Evolutionary conservation across 2,888 invertebrate genomes (phyloP).

Genomic region (Phortica okadai): DNA sequence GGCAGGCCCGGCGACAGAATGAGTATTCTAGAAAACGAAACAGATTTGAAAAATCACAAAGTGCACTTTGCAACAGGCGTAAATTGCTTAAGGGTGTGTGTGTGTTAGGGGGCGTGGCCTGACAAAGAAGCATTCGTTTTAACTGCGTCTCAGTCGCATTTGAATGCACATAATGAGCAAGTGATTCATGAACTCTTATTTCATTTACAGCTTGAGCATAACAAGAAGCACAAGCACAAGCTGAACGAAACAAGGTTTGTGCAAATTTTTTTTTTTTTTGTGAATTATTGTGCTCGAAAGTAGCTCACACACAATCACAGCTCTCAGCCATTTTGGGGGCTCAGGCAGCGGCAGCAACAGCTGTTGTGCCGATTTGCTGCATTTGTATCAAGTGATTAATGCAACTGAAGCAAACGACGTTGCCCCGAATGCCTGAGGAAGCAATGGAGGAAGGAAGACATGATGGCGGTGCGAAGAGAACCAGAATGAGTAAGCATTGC

Average conservation of each 20-base stretch:
- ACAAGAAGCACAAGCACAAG: background rate
- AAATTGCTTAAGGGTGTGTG: constrained; percentile 6
- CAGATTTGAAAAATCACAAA: constrained; percentile 14
- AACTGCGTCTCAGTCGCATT: background rate
- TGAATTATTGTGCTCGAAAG: background rate
- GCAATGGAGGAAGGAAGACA: background rate
- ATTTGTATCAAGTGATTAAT: constrained; percentile 20
- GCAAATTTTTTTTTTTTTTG: too few species aligned
- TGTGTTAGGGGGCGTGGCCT: background rate
- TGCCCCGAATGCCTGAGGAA: background rate
- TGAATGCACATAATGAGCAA: constrained; percentile 16
- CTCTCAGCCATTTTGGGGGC: too few species aligned
- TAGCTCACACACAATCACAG: background rate
- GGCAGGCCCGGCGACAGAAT: too few species aligned
- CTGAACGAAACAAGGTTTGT: too few species aligned
- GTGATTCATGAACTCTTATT: constrained; percentile 21
- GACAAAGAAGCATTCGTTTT: constrained; percentile 19
- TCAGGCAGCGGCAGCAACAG: too few species aligned
- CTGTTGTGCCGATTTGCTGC: background rate
- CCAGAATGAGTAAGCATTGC: background rate
- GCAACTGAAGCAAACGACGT: constrained; percentile 13
- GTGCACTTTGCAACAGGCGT: constrained; percentile 9
- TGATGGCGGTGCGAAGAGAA: too few species aligned
- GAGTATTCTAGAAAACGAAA: background rate
- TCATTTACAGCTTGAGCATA: background rate